Base-by-base conservation (phyloP, 2,888 invertebrate genomes). In the Cephus sareptanus region DNA sequence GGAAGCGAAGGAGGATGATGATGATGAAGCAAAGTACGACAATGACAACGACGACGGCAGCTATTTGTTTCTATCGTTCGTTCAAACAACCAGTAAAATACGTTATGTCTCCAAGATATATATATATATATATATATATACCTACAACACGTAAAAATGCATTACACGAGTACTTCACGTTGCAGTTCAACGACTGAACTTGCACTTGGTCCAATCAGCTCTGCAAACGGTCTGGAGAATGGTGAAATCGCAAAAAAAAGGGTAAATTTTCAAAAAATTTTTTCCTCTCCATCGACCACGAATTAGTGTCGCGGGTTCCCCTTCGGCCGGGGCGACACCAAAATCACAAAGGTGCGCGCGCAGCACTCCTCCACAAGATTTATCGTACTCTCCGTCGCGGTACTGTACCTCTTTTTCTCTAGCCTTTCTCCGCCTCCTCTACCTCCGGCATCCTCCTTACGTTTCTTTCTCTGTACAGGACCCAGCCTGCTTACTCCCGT, bases 321-420 rank as follows among this genome's bases (percentile, higher is more conserved):
- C 9, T 2, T 56, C 23, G 6, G 0, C 56, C 23, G 9, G 1
- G 56, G 23, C 56, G 23, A 56, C 56, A 56, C 56, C 56, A 23
- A 56, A 56, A 23, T 56, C 9, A 23, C 56, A 9, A 23, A 56
- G 23, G 23, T 23, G 56, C 56, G 23, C 23, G 15, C 23, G 37
- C 37, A 13, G 40, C 40, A 56, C 23, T 9, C 0, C 23, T 6
- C 15, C 23, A 1, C 77, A 75, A 80, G 79, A 81, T 81, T 81
- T 80, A 80, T 81, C 81, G 81, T 81, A 76, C 78, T 76, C 76
- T 75, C 77, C n/a, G 80, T 80, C 81, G 80, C 79, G 12, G 76
- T 80, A 77, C 79, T 77, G 78, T 80, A 77, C 80, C 77, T 76
- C 81, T 76, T 77, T 74, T 75, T 35, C 37, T 37, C 13, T 13